Conservation (phyloP, 2,888 invertebrate species). For the Slavum lentiscoides region DNA sequence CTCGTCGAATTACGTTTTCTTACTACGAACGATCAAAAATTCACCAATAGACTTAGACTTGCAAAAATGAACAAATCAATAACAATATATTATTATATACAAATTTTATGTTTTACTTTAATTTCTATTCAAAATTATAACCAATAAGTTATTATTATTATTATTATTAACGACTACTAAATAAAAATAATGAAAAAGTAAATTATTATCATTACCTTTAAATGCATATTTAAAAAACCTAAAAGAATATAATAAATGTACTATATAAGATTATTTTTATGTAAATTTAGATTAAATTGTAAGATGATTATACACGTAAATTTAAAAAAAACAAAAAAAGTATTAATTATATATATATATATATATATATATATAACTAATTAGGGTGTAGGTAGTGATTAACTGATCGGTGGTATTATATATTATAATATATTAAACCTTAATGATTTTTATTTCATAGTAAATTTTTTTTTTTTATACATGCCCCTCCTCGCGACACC, state of each 20-base stretch:
- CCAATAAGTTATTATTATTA: constrained; percentile 23
- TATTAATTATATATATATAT: constrained; percentile 39
- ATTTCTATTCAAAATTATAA: constrained; percentile 43
- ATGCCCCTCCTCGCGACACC: neutral
- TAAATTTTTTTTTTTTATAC: constrained; percentile 16
- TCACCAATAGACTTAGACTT: neutral
- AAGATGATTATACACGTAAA: constrained; percentile 44
- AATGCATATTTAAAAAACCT: constrained; percentile 42
- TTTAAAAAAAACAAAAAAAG: constrained; percentile 38
- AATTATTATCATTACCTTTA: constrained; percentile 52
- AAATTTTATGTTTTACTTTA: constrained; percentile 43
- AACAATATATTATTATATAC: constrained; percentile 28
- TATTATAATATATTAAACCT: neutral
- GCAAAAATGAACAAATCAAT: constrained; percentile 13
- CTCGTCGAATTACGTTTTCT: constrained; percentile 20
- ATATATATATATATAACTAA: constrained; percentile 36
- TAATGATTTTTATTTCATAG: constrained; percentile 38
- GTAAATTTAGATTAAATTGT: constrained; percentile 51
- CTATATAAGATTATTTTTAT: constrained; percentile 53
- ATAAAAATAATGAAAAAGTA: constrained; percentile 33
- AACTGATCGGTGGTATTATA: constrained; percentile 22
- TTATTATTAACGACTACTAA: constrained; percentile 10
- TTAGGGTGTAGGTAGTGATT: constrained; percentile 48
- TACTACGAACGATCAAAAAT: neutral
- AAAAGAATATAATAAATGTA: constrained; percentile 47